phyloP scores from a whole-genome alignment of 2,113 vertebrate species.

The Pitta sordida region DNA sequence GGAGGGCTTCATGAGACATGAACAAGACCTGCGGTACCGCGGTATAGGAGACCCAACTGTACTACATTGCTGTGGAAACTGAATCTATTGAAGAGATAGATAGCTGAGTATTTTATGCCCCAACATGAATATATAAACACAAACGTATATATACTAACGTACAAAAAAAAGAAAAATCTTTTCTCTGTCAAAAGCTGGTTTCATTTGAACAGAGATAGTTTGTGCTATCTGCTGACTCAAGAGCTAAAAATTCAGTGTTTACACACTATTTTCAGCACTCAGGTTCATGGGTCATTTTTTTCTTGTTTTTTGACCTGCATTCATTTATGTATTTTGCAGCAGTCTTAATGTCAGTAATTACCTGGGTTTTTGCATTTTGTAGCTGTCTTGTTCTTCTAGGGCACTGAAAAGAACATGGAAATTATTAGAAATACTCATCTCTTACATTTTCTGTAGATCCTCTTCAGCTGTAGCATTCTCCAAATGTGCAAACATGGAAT shows the following conservation, averaged over 20 bases:
- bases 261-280: background rate
- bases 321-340: background rate
- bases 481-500: conserved; percentile 13
- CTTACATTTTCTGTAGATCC: background rate
- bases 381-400: background rate
- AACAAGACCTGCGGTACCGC: too few species aligned
- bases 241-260: background rate
- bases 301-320: background rate
- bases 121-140: rapidly evolving
- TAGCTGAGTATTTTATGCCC: background rate
- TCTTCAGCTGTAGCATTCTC: background rate
- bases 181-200: background rate
- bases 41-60: too few species aligned
- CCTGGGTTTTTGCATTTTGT: background rate
- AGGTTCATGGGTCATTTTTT: background rate
- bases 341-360: background rate
- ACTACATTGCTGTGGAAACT: background rate
- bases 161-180: background rate
- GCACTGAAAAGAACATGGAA: background rate
- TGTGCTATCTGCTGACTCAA: background rate
- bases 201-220: background rate
- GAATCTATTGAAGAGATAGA: background rate
- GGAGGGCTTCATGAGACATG: too few species aligned
- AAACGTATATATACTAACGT: background rate
- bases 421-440: conserved; percentile 3